Percentiles rank a stretch among this genome's conserved stretches.
Conservation (phyloP, 2,888 invertebrate genomes). For the Mythimna impura region DNA sequence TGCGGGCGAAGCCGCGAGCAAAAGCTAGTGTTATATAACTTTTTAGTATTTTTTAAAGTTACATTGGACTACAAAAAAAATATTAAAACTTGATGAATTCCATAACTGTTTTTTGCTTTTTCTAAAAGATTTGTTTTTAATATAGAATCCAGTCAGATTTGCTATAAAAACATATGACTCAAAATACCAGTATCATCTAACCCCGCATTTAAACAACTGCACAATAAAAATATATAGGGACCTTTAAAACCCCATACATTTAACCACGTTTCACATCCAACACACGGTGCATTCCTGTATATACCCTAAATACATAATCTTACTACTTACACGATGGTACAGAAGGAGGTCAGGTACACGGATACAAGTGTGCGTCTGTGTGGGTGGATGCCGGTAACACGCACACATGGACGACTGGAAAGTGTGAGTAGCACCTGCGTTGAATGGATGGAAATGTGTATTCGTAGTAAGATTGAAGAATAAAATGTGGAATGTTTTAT, state of each 20-base stretch:
- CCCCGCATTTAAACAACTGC: background rate
- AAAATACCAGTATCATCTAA: background rate
- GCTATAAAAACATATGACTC: background rate
- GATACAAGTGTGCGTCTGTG: constrained; percentile 48
- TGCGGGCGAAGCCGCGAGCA: too few relatives aligned
- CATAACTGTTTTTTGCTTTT: background rate
- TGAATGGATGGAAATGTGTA: constrained; percentile 33
- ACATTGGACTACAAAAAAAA: background rate
- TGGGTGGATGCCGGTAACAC: constrained; percentile 69
- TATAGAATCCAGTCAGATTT: background rate
- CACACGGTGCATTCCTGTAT: constrained; percentile 67
- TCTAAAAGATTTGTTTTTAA: background rate
- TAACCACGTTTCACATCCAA: constrained; percentile 34
- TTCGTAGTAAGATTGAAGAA: background rate
- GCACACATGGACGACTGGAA: constrained; percentile 60
- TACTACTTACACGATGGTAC: constrained; percentile 67
- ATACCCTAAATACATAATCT: constrained; percentile 80
- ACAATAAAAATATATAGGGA: background rate
- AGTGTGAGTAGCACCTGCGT: constrained; percentile 51
- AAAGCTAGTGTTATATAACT: too few relatives aligned
- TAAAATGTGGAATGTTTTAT: background rate
- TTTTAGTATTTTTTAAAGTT: background rate
- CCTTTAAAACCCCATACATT: constrained; percentile 26
- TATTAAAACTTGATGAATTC: background rate
- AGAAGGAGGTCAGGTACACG: constrained; percentile 66